Conservation (phyloP, 2,113 vertebrate species). For the Gadus chalcogrammus region DNA sequence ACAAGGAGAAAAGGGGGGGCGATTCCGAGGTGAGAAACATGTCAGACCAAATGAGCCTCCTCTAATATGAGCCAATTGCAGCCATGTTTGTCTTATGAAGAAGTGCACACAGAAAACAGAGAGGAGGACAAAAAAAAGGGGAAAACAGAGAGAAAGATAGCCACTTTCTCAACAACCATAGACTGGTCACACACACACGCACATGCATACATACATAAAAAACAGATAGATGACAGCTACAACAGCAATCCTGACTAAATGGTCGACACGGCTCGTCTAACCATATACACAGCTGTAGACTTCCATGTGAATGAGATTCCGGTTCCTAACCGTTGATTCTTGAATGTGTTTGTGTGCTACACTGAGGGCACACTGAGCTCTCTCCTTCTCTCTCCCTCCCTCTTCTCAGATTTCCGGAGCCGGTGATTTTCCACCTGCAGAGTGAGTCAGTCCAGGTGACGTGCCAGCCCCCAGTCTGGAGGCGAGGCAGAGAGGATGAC, state of each 20-base stretch:
- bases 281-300: too few relatives aligned
- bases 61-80: background rate
- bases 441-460: constrained; percentile 61
- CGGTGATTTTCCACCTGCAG: constrained; percentile 50
- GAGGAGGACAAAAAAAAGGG: background rate
- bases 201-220: background rate
- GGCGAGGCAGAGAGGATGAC: constrained; percentile 49
- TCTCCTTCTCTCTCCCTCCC: too few relatives aligned
- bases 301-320: too few relatives aligned
- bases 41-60: too few relatives aligned
- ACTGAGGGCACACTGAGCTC: too few relatives aligned
- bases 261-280: too few relatives aligned
- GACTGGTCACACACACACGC: background rate
- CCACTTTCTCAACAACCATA: constrained; percentile 3
- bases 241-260: too few relatives aligned
- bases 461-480: constrained; percentile 52
- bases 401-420: background rate
- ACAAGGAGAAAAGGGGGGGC: constrained; percentile 25
- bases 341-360: too few relatives aligned
- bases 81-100: background rate
- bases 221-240: too few relatives aligned
- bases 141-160: constrained; percentile 21
- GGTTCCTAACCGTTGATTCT: too few relatives aligned
- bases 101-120: background rate
- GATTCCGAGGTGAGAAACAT: constrained; percentile 30